Percentiles rank a stretch among this genome's conserved stretches.
Conservation (phyloP, 2,888 invertebrate species). For the Gibbula magus region DNA sequence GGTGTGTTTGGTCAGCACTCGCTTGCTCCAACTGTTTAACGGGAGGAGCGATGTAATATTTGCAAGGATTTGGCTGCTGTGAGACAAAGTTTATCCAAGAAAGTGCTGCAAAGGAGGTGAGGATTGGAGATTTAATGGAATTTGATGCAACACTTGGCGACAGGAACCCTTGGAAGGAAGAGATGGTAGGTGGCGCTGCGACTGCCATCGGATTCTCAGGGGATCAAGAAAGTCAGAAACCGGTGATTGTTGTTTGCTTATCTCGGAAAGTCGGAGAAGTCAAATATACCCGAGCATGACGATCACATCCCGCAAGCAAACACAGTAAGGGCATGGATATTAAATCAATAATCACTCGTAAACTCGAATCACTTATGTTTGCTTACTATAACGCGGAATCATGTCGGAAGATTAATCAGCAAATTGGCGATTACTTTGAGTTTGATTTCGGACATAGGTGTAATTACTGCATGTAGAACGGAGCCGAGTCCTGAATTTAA, state of each 20-base stretch:
- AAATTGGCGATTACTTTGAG: conserved; percentile 4
- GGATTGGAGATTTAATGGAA: conserved; percentile 25
- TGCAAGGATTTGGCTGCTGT: conserved; percentile 8
- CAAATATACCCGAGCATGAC: conserved; percentile 14
- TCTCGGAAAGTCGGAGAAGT: conserved; percentile 20
- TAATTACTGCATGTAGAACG: conserved; percentile 19
- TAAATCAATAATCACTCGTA: conserved; percentile 2
- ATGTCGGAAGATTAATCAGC: conserved; percentile 7
- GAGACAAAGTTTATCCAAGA: conserved; percentile 18
- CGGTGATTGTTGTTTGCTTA: conserved; percentile 24
- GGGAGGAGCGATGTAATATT: conserved; percentile 4
- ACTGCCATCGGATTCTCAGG: not conserved
- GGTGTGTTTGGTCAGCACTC: not conserved
- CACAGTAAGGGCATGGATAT: not conserved
- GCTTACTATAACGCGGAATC: conserved; percentile 17
- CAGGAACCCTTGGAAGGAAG: not conserved
- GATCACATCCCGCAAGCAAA: conserved; percentile 22
- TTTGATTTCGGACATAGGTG: conserved; percentile 14
- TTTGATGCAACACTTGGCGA: conserved; percentile 18
- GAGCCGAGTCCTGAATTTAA: conserved; percentile 2
- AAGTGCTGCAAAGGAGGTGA: not conserved
- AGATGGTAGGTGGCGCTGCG: not conserved
- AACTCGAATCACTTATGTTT: conserved; percentile 9
- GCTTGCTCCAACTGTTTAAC: not conserved
- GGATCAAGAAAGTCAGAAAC: not conserved